These are phyloP conservation scores for Acyrthosiphon pisum DNA, from an alignment of 1,140 invertebrate genomes.

Conservation along the genomic window DNA sequence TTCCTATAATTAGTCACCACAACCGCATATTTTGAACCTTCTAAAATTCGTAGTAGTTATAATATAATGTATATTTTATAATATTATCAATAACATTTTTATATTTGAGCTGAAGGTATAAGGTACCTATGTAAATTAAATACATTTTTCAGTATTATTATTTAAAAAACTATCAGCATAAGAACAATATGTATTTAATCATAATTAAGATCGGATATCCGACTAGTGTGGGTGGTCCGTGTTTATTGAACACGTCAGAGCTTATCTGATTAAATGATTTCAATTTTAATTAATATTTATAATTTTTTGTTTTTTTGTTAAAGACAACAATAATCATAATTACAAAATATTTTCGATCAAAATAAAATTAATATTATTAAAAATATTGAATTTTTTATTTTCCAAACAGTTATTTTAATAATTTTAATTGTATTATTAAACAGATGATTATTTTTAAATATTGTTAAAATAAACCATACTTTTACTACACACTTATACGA, in stretches of 20 bases:
- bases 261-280: constrained; percentile 25
- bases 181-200: constrained; percentile 11
- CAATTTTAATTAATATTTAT: constrained; percentile 41
- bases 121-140: background rate
- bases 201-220: background rate
- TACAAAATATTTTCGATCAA: background rate
- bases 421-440: background rate
- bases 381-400: background rate
- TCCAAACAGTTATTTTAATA: background rate
- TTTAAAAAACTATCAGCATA: background rate
- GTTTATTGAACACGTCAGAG: background rate
- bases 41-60: background rate
- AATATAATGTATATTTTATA: background rate
- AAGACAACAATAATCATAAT: background rate
- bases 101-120: background rate
- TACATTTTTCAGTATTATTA: background rate
- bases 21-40: background rate
- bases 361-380: background rate
- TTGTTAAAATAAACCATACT: background rate
- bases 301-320: background rate
- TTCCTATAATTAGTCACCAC: background rate
- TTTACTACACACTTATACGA: background rate
- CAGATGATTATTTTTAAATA: background rate
- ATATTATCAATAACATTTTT: background rate
- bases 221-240: constrained; percentile 3